Conservation (phyloP, 2,113 vertebrate genomes). For the Istiophorus platypterus region DNA sequence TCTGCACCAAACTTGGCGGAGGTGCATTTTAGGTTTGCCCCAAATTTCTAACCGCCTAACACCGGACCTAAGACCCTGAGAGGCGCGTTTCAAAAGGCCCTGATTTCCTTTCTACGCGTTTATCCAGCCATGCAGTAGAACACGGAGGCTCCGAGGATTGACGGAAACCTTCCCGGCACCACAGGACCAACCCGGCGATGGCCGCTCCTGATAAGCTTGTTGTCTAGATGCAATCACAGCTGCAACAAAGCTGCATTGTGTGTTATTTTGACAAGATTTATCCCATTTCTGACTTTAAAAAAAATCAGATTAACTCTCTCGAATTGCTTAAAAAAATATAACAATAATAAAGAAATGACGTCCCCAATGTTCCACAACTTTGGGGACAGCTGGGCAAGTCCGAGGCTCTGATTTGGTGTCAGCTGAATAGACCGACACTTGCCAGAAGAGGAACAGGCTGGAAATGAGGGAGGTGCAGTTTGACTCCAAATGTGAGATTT, state of each 20-base stretch:
- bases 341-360: too few species aligned
- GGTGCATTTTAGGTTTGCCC: background rate
- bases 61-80: background rate
- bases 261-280: background rate
- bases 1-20: too few species aligned
- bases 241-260: background rate
- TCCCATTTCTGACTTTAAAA: background rate
- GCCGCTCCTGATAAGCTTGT: background rate
- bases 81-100: background rate
- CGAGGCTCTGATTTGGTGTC: background rate
- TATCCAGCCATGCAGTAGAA: background rate
- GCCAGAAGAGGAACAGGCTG: too few species aligned
- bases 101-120: conserved; percentile 4
- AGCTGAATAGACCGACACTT: background rate
- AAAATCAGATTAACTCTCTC: too few species aligned
- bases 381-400: background rate
- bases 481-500: background rate
- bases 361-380: background rate
- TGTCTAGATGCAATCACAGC: background rate
- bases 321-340: too few species aligned
- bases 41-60: background rate
- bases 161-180: background rate
- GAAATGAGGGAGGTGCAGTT: background rate
- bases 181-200: background rate
- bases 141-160: background rate